Evolutionary conservation across 2,888 invertebrate genomes (phyloP).

Genomic region (Romanomermis culicivorax): DNA sequence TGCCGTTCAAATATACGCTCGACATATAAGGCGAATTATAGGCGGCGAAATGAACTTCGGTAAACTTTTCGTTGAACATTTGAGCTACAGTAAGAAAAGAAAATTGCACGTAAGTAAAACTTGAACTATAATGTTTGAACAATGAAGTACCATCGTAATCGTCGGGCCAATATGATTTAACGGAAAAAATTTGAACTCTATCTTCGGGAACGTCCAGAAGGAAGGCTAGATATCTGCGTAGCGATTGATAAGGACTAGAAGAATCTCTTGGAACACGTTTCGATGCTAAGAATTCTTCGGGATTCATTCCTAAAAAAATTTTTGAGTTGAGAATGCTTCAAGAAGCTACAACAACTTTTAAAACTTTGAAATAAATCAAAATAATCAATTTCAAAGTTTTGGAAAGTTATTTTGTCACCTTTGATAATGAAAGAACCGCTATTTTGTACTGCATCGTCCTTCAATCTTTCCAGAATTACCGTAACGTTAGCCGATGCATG

Average conservation of each 20-base stretch:
- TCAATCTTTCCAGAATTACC: slow-evolving; percentile 75
- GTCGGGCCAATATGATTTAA: slow-evolving; percentile 38
- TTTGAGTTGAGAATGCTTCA: slow-evolving; percentile 2
- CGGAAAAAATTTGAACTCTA: slow-evolving; percentile 87
- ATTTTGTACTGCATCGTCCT: slow-evolving; percentile 80
- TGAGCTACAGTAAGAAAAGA: no score
- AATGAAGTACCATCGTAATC: no score
- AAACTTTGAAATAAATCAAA: not conserved
- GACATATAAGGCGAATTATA: slow-evolving; percentile 14
- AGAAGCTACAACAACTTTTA: not conserved
- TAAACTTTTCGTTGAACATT: not conserved
- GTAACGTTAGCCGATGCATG: slow-evolving; percentile 90
- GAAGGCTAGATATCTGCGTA: slow-evolving; percentile 66
- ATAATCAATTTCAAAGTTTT: not conserved
- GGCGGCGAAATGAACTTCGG: slow-evolving; percentile 17
- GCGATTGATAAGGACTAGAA: slow-evolving; percentile 62
- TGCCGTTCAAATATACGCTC: not conserved
- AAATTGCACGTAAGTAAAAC: no score
- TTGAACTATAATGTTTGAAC: no score
- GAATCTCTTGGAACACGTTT: slow-evolving; percentile 5
- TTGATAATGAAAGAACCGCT: slow-evolving; percentile 71
- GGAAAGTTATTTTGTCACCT: slow-evolving; percentile 19
- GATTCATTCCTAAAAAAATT: slow-evolving; percentile 55
- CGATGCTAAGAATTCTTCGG: slow-evolving; percentile 65
- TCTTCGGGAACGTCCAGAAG: slow-evolving; percentile 44